phyloP scores from a whole-genome alignment of 2,888 invertebrate species.

The Sthenelais limicola region DNA sequence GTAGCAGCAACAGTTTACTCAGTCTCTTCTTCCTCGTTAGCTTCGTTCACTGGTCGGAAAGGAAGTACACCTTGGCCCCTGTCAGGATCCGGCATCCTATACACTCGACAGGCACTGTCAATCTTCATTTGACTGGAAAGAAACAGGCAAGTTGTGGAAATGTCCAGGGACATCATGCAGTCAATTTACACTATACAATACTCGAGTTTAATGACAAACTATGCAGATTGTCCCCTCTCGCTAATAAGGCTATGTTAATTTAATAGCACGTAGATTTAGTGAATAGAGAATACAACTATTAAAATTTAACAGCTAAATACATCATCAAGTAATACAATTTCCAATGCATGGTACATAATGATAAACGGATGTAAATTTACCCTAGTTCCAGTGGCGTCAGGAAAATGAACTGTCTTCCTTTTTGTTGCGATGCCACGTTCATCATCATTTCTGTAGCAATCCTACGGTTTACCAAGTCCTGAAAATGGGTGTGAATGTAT shows the following conservation, averaged over 20 bases:
- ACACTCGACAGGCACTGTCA: constrained; percentile 58
- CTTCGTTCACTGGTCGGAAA: not conserved
- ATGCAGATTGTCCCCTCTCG: not conserved
- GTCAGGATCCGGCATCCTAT: constrained; percentile 68
- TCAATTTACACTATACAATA: not conserved
- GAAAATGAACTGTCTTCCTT: constrained; percentile 84
- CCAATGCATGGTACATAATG: not conserved
- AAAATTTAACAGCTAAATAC: too few relatives aligned
- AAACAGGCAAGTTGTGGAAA: too few relatives aligned
- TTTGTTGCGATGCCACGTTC: constrained; percentile 80
- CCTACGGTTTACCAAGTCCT: constrained; percentile 89
- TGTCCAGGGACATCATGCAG: not conserved
- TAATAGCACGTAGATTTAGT: too few relatives aligned
- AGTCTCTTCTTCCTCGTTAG: not conserved
- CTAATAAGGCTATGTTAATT: too few relatives aligned
- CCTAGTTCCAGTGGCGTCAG: constrained; percentile 83
- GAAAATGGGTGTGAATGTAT: too few relatives aligned
- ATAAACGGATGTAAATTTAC: constrained; percentile 50
- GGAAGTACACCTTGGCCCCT: constrained; percentile 54
- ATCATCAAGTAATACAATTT: not conserved
- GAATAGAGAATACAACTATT: too few relatives aligned
- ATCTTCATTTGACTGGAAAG: constrained; percentile 58
- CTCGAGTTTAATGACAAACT: not conserved
- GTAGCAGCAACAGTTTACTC: too few relatives aligned
- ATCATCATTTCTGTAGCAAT: constrained; percentile 85